Conservation (phyloP, 2,797 vertebrate species). For the Artibeus jamaicensis region DNA sequence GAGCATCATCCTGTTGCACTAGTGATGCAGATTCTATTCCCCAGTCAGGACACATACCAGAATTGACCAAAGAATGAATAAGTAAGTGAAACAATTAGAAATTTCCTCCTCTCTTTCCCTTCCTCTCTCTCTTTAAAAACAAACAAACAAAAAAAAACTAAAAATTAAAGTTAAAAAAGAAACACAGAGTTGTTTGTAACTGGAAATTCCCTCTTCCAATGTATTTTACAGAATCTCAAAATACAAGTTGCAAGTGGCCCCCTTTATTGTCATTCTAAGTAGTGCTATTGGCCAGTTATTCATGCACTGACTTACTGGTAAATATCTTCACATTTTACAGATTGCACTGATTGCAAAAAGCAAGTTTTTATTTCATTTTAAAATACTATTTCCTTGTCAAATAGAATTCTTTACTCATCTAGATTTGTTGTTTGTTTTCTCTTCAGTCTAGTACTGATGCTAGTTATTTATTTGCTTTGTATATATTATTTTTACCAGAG, state of each 20-base stretch:
- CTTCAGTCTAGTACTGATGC: background rate
- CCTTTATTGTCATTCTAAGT: background rate
- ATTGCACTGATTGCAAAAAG: background rate
- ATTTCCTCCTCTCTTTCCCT: background rate
- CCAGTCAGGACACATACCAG: background rate
- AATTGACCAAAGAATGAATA: background rate
- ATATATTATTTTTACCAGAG: background rate
- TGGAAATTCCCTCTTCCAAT: background rate
- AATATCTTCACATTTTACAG: background rate
- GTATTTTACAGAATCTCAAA: background rate
- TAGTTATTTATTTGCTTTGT: background rate
- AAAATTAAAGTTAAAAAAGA: no score
- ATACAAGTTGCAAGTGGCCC: background rate
- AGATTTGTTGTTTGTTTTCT: background rate
- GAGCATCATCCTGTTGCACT: background rate
- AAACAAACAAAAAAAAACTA: background rate
- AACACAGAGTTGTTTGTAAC: background rate
- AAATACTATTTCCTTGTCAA: background rate
- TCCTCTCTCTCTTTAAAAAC: background rate
- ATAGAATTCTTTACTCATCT: background rate
- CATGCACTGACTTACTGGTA: background rate
- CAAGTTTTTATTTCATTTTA: background rate
- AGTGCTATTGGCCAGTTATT: background rate
- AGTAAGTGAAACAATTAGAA: background rate
- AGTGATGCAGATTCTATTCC: background rate